Base-by-base conservation (phyloP, 2,888 invertebrate genomes). In the Brachypterus glaber region DNA sequence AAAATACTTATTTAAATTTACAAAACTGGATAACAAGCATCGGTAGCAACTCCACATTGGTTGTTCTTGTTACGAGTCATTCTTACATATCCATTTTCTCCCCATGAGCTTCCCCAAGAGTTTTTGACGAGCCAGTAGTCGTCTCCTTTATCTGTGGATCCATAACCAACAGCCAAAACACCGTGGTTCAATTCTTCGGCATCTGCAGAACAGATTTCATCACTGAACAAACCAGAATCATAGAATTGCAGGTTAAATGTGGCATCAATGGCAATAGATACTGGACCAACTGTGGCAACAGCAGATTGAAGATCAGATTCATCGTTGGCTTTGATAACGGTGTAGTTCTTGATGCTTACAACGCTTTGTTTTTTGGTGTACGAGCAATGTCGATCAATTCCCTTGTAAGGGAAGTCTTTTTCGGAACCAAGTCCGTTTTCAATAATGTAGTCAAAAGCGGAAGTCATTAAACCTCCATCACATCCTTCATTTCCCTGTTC, bases 181-280 rank as follows among this genome's bases (percentile, higher is more conserved):
- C 21, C 21, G 21, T 21, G 21, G 9, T 21, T 21, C 21, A 21
- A 21, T n/a, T n/a, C n/a, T n/a, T n/a, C n/a, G 9, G 21, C 5
- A 21, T 21, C 5, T 21, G 21, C 7, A 9, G 21, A 21, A 21
- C 21, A 21, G 9, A 5, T 21, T 5, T 9, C 9, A 9, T 21
- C 21, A 21, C 7, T 21, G 21, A 21, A 21, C 7, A 21, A 7
- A 7, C 21, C 21, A 21, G 21, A 21, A 9, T 9, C 9, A 9
- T 21, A 21, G 21, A 84, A 79, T 66, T 89, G 87, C 76, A 90
- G 88, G 48, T 66, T 64, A 3, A 21, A 25, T 4, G 40, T 45
- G 41, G 90, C 91, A 69, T 92, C 89, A 57, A 91, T 87, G 53
- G 87, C 89, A 35, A 88, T 80, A 11, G 87, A 74, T 25, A 90